These are phyloP conservation scores for Steinernema scapterisci DNA, from an alignment of 2,888 invertebrate species.

Conservation along the genomic window DNA sequence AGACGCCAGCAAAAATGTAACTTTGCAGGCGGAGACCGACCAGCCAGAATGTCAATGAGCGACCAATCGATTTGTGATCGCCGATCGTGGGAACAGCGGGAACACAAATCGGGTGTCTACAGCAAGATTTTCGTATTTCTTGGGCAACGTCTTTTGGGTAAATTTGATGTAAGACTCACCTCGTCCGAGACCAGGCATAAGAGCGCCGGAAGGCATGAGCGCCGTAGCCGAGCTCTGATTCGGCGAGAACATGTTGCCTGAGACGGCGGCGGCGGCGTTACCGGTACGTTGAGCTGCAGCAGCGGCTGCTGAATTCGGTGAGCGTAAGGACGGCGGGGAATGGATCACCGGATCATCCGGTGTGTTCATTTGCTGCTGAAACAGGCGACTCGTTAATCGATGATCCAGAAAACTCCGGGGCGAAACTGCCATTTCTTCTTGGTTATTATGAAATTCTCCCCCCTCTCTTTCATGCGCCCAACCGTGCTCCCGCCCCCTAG, in stretches of 20 bases:
- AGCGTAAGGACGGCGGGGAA: conserved; percentile 56
- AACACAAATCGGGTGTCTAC: no score
- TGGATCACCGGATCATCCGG: conserved; percentile 64
- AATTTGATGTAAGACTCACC: no score
- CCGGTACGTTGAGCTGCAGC: conserved; percentile 16
- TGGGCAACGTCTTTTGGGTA: no score
- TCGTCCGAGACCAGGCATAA: conserved; percentile 12
- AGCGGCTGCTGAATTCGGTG: conserved; percentile 20
- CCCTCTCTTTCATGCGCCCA: no score
- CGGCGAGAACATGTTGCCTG: conserved; percentile 21
- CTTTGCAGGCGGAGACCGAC: no score
- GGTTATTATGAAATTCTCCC: not conserved
- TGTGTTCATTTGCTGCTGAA: conserved; percentile 63
- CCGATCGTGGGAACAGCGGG: no score
- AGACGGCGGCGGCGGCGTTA: conserved; percentile 8
- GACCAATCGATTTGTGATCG: no score
- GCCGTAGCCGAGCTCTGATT: not conserved
- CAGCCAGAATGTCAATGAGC: no score
- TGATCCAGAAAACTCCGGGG: no score
- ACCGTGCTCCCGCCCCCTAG: no score
- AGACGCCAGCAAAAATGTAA: no score
- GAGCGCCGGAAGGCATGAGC: not conserved
- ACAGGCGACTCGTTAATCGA: conserved; percentile 27
- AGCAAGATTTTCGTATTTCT: no score
- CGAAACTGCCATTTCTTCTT: not conserved